phyloP scores from a whole-genome alignment of 2,888 invertebrate species.

The Scaptomyza tumidula region DNA sequence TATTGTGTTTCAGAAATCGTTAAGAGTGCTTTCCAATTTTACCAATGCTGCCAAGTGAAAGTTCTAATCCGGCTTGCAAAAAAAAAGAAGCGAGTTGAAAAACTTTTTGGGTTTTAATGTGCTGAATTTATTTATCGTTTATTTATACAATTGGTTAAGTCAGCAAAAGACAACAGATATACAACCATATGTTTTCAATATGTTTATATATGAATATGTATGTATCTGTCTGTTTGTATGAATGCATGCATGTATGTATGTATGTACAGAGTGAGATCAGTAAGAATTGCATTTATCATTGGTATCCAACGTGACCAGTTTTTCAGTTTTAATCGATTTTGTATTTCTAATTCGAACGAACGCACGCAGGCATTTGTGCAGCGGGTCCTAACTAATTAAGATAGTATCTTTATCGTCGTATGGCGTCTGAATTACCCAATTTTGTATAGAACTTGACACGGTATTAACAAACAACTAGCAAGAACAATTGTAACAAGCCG shows the following conservation, averaged over 20 bases:
- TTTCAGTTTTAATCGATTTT: constrained; percentile 5
- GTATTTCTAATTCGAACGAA: no score
- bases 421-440: constrained; percentile 28
- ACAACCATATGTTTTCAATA: background rate
- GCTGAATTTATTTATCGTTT: constrained; percentile 53
- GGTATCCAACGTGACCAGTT: constrained; percentile 7
- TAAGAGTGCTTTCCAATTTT: constrained; percentile 46
- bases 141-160: constrained; percentile 43
- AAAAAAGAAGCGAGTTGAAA: constrained; percentile 14
- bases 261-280: constrained; percentile 1
- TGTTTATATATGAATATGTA: constrained; percentile 7
- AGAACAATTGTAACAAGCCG: constrained; percentile 24
- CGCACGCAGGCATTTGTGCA: background rate
- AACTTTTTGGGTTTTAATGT: constrained; percentile 32
- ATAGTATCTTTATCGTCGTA: constrained; percentile 17
- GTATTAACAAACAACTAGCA: constrained; percentile 4
- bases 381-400: background rate
- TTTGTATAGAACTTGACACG: background rate
- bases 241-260: background rate
- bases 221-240: background rate
- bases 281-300: constrained; percentile 2
- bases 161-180: constrained; percentile 9
- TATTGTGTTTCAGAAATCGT: constrained; percentile 10
- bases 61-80: constrained; percentile 72
- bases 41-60: constrained; percentile 58